Percentiles rank a stretch among this genome's conserved stretches.
These are phyloP conservation scores for Rhopilema esculentum DNA, from an alignment of 30 jellyfish, hydroid and myxozoan genomes.

Conservation along the genomic window DNA sequence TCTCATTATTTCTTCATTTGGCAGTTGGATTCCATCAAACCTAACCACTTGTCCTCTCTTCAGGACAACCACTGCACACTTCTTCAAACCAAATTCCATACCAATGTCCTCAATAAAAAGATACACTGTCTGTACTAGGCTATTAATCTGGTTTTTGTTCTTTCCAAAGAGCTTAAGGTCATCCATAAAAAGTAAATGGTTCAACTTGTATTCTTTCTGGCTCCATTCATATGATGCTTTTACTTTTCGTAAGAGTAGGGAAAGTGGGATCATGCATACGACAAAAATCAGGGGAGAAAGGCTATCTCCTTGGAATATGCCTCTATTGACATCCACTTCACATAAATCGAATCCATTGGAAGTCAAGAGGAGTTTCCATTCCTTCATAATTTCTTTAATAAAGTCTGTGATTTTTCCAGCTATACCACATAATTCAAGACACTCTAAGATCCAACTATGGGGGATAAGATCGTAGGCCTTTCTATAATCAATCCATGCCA, in stretches of 20 bases:
- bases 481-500: slow-evolving; percentile 49
- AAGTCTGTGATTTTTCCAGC: slow-evolving; percentile 15
- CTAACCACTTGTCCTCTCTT: slow-evolving; percentile 1
- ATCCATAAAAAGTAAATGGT: slow-evolving; percentile 26
- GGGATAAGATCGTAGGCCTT: slow-evolving; percentile 42
- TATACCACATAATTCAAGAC: slow-evolving; percentile 10
- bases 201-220: background rate
- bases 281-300: slow-evolving; percentile 34
- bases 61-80: background rate
- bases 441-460: slow-evolving; percentile 15
- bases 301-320: slow-evolving; percentile 23
- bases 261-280: slow-evolving; percentile 22
- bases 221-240: slow-evolving; percentile 5
- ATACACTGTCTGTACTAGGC: slow-evolving; percentile 20
- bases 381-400: background rate
- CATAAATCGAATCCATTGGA: background rate
- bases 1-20: slow-evolving; percentile 28
- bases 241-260: slow-evolving; percentile 37
- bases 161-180: slow-evolving; percentile 11
- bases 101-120: background rate
- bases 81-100: slow-evolving; percentile 18
- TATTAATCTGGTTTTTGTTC: slow-evolving; percentile 4
- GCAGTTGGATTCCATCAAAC: slow-evolving; percentile 21
- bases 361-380: background rate
- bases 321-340: slow-evolving; percentile 27